Evolutionary conservation across 2,888 invertebrate species (phyloP), one percentile per base, ranked within the genome.

Genomic region (Folsomia candida): DNA sequence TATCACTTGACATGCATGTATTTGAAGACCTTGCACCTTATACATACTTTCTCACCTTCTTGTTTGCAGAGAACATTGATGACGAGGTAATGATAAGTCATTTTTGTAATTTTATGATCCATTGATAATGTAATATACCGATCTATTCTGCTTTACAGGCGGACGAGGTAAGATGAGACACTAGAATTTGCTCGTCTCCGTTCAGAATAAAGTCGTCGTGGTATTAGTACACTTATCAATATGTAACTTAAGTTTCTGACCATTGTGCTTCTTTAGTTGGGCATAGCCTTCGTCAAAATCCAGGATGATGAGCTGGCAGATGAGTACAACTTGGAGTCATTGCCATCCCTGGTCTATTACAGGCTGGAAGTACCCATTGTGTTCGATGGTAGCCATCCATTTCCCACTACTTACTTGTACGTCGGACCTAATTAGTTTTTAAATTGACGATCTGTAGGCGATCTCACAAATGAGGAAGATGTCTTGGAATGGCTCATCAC

Each of bases 221-320:
- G n/a, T n/a, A n/a, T n/a, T n/a, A n/a, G n/a, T n/a, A n/a, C n/a
- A n/a, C n/a, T n/a, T n/a, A n/a, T n/a, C n/a, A n/a, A n/a, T n/a
- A n/a, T n/a, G n/a, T n/a, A n/a, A n/a, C n/a, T n/a, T n/a, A n/a
- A n/a, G n/a, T n/a, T n/a, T n/a, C n/a, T n/a, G n/a, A n/a, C n/a
- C n/a, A n/a, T n/a, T n/a, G n/a, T n/a, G n/a, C n/a, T 22, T 57
- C 57, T 24, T 54, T 14, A 94, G 83, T 87, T 95, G 77, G 94
- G 93, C 76, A 94, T 95, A 82, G 94, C 94, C 79, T 94, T 95
- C 84, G 94, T 95, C 76, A 95, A 95, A 85, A 94, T 95, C 82
- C 91, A 93, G 81, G 95, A 95, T 83, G 92, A 94, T 84, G 89
- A 89, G 81, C 86, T 95, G 79, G 93, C 94, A 75, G 93, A 93